These are phyloP conservation scores for Daktulosphaira vitifoliae DNA, from an alignment of 1,140 invertebrate genomes.

Conservation along the genomic window DNA sequence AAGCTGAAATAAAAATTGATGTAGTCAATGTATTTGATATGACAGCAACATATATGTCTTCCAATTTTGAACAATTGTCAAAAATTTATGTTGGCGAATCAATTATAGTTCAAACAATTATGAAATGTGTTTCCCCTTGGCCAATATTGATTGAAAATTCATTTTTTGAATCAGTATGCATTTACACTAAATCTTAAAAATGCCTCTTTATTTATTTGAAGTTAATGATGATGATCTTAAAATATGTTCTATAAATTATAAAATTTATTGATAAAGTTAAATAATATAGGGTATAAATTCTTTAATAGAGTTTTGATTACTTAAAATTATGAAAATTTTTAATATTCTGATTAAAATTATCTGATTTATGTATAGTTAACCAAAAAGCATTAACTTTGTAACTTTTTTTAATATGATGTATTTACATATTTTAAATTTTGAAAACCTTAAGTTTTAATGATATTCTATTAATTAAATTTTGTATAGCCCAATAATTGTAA, in stretches of 20 bases:
- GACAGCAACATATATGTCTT: conserved; percentile 55
- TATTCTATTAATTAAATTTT: no score
- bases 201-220: conserved; percentile 36
- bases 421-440: no score
- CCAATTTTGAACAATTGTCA: conserved; percentile 54
- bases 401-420: no score
- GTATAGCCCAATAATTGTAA: no score
- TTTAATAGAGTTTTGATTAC: no score
- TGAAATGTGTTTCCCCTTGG: conserved; percentile 60
- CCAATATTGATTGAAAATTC: conserved; percentile 57
- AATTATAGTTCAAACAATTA: conserved; percentile 59
- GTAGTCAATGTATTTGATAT: conserved; percentile 63
- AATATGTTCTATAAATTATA: background rate
- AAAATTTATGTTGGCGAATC: conserved; percentile 59
- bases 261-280: background rate
- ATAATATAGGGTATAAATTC: background rate
- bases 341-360: no score
- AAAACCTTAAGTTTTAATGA: no score
- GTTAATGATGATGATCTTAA: background rate
- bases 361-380: no score
- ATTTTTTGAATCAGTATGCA: conserved; percentile 51
- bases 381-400: no score
- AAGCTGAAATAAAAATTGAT: conserved; percentile 52
- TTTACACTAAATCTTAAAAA: no score
- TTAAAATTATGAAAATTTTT: no score